These are phyloP conservation scores for Anastrepha obliqua DNA, from an alignment of 1,140 invertebrate genomes.

Conservation along the genomic window DNA sequence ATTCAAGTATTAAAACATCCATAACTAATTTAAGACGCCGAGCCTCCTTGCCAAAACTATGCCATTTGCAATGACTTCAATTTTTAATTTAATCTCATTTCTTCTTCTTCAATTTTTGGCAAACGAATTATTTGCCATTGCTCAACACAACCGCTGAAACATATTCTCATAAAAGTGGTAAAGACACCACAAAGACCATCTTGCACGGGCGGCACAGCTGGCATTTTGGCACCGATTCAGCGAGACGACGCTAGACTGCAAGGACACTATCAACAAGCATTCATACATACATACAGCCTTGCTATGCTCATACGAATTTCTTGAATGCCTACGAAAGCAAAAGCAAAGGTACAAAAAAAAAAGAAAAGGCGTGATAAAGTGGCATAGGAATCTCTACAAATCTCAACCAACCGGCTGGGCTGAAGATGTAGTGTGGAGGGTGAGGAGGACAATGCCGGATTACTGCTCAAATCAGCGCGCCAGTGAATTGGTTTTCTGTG, in stretches of 20 bases:
- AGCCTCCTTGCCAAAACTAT: constrained; percentile 9
- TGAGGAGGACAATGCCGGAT: not conserved
- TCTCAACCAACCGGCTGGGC: not conserved
- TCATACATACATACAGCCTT: not conserved
- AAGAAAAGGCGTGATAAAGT: not conserved
- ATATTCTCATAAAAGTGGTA: constrained; percentile 36
- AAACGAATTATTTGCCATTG: constrained; percentile 17
- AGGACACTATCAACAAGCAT: not conserved
- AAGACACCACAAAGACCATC: constrained; percentile 20
- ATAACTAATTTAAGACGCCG: not conserved
- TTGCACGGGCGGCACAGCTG: constrained; percentile 24
- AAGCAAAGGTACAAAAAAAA: not conserved
- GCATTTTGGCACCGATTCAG: not conserved
- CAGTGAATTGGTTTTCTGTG: constrained; percentile 48
- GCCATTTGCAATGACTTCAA: not conserved
- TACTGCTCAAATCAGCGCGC: constrained; percentile 28
- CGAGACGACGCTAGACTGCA: not conserved
- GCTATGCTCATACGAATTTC: not conserved
- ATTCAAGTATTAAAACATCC: no score
- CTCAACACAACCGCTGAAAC: not conserved
- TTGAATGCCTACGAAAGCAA: constrained; percentile 19
- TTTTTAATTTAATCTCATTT: constrained; percentile 19
- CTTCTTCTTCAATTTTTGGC: not conserved
- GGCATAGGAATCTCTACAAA: not conserved
- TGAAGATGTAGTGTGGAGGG: not conserved